Evolutionary conservation across 1,140 invertebrate genomes (phyloP), one percentile per base, ranked within the genome.

Genomic region (Rhopalosiphum padi): DNA sequence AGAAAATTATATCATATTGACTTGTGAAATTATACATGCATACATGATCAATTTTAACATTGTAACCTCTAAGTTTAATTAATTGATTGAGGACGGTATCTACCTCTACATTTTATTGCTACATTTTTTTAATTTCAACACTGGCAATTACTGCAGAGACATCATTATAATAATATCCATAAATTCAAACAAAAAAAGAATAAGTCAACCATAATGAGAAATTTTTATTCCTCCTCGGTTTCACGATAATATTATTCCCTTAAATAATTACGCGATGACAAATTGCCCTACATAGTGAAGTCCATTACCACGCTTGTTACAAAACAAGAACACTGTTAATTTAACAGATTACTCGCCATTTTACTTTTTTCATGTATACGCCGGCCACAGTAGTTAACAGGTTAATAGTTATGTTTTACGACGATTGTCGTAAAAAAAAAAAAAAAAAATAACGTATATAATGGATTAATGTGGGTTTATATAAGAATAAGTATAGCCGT

Each of bases 371-470:
- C 22, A 30, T 41, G 7, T 55, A n/a, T 46, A 86, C 25, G 2
- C 46, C 18, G 0, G 30, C 46, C n/a, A 43, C 22, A 23, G 86
- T 30, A 18, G 60, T 77, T 77, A 77, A 77, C 30, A n/a, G 30
- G 11, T 89, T 37, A 89, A 53, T 25, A 89, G 48, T 37, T 53
- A 37, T 35, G 21, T 89, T 89, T 89, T 51, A 89, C 23, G 87
- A 53, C 87, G 37, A 53, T 22, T 89, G n/a, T 53, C 87, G 87
- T 89, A 89, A 53, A 89, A 88, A 22, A 89, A 88, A 8, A 48
- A 35, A 35, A 18, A 37, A 37, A 5, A 18, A n/a, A 35, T 9
- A 46, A 15, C 46, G 9, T 21, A 43, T 86, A 86, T 15, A 15
- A 30, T n/a, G 22, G 35, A 85, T 43, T 85, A 43, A 85, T 85